These are phyloP conservation scores for Spea hammondii DNA, from an alignment of 2,797 vertebrate species.

Conservation along the genomic window DNA sequence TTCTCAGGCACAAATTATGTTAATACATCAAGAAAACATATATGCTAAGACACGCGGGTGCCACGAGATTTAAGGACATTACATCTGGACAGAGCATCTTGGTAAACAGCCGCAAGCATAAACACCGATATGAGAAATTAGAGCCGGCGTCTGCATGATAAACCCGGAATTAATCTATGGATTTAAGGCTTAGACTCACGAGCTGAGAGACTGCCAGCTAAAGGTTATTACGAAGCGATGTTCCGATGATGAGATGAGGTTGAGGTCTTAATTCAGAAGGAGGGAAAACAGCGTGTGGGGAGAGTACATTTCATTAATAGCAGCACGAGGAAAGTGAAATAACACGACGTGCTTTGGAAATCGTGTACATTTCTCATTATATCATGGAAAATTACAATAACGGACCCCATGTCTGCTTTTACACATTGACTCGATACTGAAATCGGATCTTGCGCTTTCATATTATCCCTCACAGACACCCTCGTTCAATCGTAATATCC, in stretches of 20 bases:
- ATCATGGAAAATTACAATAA: too few species aligned
- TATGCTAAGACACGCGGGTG: conserved; percentile 14
- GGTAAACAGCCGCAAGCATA: conserved; percentile 39
- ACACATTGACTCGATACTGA: too few species aligned
- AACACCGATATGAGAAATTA: conserved; percentile 42
- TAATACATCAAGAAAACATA: conserved; percentile 20
- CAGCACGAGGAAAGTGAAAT: too few species aligned
- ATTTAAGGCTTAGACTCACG: conserved; percentile 41
- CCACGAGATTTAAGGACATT: conserved; percentile 27
- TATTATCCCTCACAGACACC: too few species aligned
- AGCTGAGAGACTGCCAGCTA: conserved; percentile 18
- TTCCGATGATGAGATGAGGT: conserved; percentile 8
- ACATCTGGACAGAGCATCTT: conserved; percentile 21
- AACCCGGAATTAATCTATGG: conserved; percentile 47
- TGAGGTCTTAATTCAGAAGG: conserved; percentile 27
- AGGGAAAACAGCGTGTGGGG: background rate
- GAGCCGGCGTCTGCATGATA: conserved; percentile 36
- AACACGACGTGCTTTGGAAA: too few species aligned
- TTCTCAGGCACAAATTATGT: background rate
- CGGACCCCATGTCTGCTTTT: too few species aligned
- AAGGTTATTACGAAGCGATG: conserved; percentile 25
- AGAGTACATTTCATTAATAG: conserved; percentile 39
- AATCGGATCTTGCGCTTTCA: too few species aligned
- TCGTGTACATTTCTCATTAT: too few species aligned
- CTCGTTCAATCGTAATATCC: too few species aligned